Percentiles rank a stretch among this genome's conserved stretches.
phyloP scores from a whole-genome alignment of 2,113 vertebrate species.

The Azemiops feae region DNA sequence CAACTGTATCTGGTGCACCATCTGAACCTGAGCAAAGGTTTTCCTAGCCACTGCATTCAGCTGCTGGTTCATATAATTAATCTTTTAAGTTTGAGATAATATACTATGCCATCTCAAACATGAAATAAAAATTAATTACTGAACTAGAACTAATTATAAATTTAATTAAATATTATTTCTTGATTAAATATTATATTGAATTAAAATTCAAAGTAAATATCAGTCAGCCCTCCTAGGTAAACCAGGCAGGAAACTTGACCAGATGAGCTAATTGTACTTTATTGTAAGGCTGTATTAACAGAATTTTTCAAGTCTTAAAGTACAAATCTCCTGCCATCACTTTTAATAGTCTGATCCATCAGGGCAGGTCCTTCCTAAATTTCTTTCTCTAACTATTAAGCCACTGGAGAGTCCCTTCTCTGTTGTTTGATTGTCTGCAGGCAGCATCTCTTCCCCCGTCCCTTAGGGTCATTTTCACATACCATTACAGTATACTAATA shows the following conservation, averaged over 20 bases:
- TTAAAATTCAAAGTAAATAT: neutral
- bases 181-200: neutral
- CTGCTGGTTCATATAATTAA: neutral
- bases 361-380: neutral
- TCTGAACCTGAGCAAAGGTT: neutral
- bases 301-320: neutral
- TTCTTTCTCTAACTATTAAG: neutral
- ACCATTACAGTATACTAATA: neutral
- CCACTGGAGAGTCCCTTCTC: neutral
- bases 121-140: slow-evolving; percentile 4
- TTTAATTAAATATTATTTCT: slow-evolving; percentile 24
- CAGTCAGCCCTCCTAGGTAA: neutral
- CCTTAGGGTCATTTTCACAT: neutral
- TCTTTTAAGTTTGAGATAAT: neutral
- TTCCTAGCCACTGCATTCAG: neutral
- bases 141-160: neutral
- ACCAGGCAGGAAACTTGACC: neutral
- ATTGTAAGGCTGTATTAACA: neutral
- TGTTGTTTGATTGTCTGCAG: neutral
- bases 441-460: neutral
- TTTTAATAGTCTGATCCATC: neutral
- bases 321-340: neutral
- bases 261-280: neutral
- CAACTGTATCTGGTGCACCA: neutral
- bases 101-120: neutral